A percentile compares a stretch with the other conserved stretches of the same genome.
These are phyloP conservation scores for Coregonus clupeaformis DNA, from an alignment of 2,113 vertebrate species.

Conservation along the genomic window DNA sequence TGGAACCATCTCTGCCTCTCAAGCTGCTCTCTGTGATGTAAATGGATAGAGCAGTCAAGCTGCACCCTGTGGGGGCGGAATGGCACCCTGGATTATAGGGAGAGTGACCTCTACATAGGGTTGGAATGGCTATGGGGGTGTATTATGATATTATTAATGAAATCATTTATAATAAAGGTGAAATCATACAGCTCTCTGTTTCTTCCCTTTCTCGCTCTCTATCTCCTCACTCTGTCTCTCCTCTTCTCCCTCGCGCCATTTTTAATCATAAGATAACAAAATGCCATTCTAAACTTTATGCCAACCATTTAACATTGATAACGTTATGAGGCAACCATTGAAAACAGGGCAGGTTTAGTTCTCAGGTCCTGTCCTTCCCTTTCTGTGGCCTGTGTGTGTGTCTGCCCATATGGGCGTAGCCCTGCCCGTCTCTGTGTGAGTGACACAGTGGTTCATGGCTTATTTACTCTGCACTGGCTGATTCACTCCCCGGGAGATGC, in stretches of 20 bases:
- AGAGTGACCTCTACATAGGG: neutral
- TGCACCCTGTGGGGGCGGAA: conserved; percentile 10
- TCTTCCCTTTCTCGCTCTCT: no score
- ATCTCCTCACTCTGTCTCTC: no score
- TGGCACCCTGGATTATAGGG: neutral
- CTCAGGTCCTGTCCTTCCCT: neutral
- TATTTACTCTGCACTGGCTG: neutral
- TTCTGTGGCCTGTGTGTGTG: neutral
- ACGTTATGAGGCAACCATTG: neutral
- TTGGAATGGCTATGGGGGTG: neutral
- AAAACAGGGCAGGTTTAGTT: no score
- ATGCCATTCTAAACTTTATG: neutral
- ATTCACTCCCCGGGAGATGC: neutral
- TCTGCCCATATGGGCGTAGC: no score
- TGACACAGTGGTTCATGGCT: no score
- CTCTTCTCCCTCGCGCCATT: neutral
- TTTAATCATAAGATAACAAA: conserved; percentile 20
- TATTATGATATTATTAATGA: neutral
- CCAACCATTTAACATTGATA: neutral
- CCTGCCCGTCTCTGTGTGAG: no score
- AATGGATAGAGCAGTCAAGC: conserved; percentile 44
- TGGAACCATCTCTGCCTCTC: conserved; percentile 44
- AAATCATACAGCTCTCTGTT: neutral
- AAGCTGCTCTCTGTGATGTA: conserved; percentile 36
- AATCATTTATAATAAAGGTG: neutral